Conservation (phyloP, 2,888 invertebrate species). For the Sesia apiformis region DNA sequence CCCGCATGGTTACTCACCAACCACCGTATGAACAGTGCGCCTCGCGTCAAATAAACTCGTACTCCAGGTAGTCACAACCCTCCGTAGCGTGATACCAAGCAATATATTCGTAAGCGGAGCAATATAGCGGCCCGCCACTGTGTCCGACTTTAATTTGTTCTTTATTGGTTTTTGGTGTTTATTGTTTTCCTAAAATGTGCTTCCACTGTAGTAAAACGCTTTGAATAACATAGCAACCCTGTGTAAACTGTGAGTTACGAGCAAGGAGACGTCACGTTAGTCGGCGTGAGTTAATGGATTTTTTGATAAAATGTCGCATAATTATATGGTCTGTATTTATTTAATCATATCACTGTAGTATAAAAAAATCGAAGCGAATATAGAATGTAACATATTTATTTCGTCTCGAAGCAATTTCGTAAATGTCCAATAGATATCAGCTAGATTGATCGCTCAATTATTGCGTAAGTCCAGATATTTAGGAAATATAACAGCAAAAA, state of each 20-base stretch:
- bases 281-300: conserved; percentile 16
- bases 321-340: not conserved
- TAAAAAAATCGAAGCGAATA: too few relatives aligned
- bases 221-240: conserved; percentile 31
- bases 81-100: conserved; percentile 55
- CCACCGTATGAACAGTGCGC: conserved; percentile 16
- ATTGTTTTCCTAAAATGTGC: conserved; percentile 61
- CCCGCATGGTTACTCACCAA: conserved; percentile 21
- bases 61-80: conserved; percentile 35
- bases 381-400: too few relatives aligned
- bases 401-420: too few relatives aligned
- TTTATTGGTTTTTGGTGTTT: conserved; percentile 65
- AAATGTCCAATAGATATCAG: too few relatives aligned
- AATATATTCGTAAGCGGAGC: conserved; percentile 48
- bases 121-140: conserved; percentile 36
- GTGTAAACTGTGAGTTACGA: conserved; percentile 27
- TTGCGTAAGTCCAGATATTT: too few relatives aligned
- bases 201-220: conserved; percentile 38
- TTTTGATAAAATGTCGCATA: not conserved
- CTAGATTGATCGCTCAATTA: too few relatives aligned
- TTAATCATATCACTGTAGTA: too few relatives aligned
- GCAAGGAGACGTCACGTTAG: conserved; percentile 13
- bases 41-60: conserved; percentile 12
- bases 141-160: conserved; percentile 61
- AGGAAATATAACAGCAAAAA: too few relatives aligned